phyloP scores from a whole-genome alignment of 2,113 vertebrate species.

The Madoqua kirkii region DNA sequence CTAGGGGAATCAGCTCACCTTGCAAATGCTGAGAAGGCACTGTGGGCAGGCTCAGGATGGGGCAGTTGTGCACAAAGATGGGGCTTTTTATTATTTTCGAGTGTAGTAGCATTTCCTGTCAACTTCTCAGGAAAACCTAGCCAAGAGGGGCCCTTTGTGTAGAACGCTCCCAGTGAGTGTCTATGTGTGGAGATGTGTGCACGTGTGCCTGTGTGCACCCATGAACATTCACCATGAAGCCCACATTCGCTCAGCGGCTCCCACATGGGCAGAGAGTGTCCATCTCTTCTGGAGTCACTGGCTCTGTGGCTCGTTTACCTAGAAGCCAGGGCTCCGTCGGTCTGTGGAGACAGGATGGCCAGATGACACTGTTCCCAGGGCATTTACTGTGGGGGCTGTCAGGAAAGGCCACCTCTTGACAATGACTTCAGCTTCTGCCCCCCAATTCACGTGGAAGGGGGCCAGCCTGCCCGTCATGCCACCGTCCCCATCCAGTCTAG shows the following conservation, averaged over 20 bases:
- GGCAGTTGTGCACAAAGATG: accelerated
- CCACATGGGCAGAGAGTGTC: accelerated
- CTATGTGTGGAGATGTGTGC: not conserved
- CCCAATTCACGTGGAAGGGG: accelerated
- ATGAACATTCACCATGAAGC: not conserved
- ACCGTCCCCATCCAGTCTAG: not conserved
- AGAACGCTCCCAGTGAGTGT: too few species aligned
- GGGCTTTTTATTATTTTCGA: not conserved
- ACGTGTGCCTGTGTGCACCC: accelerated
- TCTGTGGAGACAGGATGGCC: not conserved
- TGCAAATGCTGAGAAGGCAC: not conserved
- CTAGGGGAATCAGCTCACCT: constrained; percentile 33
- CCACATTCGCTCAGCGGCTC: accelerated
- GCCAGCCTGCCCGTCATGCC: not conserved
- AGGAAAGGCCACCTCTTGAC: not conserved
- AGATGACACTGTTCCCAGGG: not conserved
- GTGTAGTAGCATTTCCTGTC: not conserved
- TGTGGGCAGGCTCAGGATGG: accelerated
- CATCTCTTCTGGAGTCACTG: accelerated
- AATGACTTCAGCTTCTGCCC: not conserved
- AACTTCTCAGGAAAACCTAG: not conserved
- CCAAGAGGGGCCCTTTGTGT: not conserved
- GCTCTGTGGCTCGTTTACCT: accelerated
- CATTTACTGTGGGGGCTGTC: not conserved
- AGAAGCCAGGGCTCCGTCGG: accelerated